Percentiles rank a stretch among this genome's conserved stretches.
Conservation (phyloP, 2,888 invertebrate genomes). For the Chalcis sispes region DNA sequence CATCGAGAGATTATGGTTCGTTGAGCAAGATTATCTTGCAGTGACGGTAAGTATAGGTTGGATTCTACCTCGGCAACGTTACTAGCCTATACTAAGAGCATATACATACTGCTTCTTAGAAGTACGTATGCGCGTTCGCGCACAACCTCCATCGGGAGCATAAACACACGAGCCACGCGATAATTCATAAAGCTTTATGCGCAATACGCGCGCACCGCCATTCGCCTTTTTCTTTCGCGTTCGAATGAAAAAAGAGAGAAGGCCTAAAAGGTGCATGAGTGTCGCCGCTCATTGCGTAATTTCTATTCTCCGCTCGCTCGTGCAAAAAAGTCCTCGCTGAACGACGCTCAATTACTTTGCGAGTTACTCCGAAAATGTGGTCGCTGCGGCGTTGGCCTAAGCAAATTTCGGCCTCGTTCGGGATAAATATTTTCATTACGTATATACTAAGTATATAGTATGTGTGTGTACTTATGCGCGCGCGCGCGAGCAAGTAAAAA, state of each 20-base stretch:
- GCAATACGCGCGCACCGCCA: constrained; percentile 29
- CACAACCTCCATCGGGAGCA: not conserved
- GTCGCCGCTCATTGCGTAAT: constrained; percentile 44
- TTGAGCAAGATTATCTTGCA: constrained; percentile 67
- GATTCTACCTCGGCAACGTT: constrained; percentile 55
- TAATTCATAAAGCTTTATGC: constrained; percentile 65
- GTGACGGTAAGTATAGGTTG: constrained; percentile 71
- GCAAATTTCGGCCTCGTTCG: constrained; percentile 41
- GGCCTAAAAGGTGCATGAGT: constrained; percentile 54
- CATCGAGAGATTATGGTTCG: constrained; percentile 62
- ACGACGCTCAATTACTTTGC: constrained; percentile 28
- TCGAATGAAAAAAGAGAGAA: constrained; percentile 31
- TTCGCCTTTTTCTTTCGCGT: constrained; percentile 29
- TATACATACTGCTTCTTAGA: constrained; percentile 21
- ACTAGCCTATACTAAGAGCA: constrained; percentile 54
- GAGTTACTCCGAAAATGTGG: constrained; percentile 32
- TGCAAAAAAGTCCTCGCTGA: not conserved
- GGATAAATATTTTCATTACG: constrained; percentile 7
- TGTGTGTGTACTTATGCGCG: not conserved
- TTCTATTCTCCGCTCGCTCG: constrained; percentile 27
- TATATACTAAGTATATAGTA: no score
- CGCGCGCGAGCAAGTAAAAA: not conserved
- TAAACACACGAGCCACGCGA: constrained; percentile 61
- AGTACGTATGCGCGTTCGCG: not conserved
- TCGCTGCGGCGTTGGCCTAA: constrained; percentile 23